Percentiles rank a stretch among this genome's conserved stretches.
phyloP scores from a whole-genome alignment of 2,888 invertebrate species.

The Phlogophora meticulosa region DNA sequence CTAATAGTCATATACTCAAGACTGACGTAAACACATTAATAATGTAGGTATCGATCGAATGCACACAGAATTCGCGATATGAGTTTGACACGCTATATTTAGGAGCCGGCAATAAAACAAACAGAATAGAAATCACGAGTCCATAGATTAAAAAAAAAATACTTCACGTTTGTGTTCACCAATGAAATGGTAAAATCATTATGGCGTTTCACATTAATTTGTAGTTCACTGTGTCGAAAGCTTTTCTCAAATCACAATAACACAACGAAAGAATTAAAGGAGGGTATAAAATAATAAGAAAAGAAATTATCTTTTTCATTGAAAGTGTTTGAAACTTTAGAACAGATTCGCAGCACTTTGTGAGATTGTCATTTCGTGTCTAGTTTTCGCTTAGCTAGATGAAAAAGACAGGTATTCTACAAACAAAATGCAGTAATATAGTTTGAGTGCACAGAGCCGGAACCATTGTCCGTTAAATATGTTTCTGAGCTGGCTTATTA shows the following conservation, averaged over 20 bases:
- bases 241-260: neutral
- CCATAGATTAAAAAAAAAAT: too few relatives aligned
- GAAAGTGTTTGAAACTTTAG: slow-evolving; percentile 21
- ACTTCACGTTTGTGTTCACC: too few relatives aligned
- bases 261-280: neutral
- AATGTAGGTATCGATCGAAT: slow-evolving; percentile 21
- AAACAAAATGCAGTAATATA: neutral
- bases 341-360: slow-evolving; percentile 58
- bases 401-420: slow-evolving; percentile 52
- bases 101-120: slow-evolving; percentile 52
- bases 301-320: neutral
- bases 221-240: neutral
- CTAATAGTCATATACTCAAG: neutral
- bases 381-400: slow-evolving; percentile 50
- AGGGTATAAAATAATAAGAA: too few relatives aligned
- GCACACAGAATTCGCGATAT: slow-evolving; percentile 21
- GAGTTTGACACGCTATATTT: slow-evolving; percentile 49
- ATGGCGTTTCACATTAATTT: neutral
- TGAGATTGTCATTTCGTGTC: slow-evolving; percentile 59
- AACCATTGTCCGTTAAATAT: slow-evolving; percentile 16
- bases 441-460: neutral
- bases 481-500: slow-evolving; percentile 3
- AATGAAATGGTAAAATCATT: neutral
- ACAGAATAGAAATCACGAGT: slow-evolving; percentile 34
- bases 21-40: neutral